A percentile compares a stretch with the other conserved stretches of the same genome.
Evolutionary conservation across 2,888 invertebrate species (phyloP).

Genomic region (Trichopoda pennipes): DNA sequence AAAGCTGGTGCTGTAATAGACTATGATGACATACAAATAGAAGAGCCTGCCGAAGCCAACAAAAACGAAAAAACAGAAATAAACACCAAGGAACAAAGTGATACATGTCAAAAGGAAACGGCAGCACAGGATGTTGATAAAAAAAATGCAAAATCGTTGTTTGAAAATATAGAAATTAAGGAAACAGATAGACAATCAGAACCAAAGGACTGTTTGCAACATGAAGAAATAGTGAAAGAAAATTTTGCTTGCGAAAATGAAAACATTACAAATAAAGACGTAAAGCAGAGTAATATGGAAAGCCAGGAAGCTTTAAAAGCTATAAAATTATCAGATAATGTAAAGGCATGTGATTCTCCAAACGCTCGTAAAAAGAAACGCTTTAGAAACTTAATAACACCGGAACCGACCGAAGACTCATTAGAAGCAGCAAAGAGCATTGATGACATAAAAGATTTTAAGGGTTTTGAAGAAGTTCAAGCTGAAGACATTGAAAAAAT

Average conservation of each 20-base stretch:
- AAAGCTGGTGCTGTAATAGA: conserved; percentile 48
- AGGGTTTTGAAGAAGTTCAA: conserved; percentile 45
- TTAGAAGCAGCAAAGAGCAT: neutral
- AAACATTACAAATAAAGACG: neutral
- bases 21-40: conserved; percentile 24
- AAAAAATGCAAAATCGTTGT: neutral
- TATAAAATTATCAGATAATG: neutral
- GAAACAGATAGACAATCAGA: neutral
- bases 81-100: neutral
- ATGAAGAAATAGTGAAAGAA: neutral
- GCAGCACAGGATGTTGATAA: neutral
- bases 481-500: neutral
- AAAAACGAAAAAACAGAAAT: neutral
- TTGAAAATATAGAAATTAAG: neutral
- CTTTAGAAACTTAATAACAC: conserved; percentile 50
- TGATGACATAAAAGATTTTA: conserved; percentile 45
- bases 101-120: neutral
- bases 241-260: neutral
- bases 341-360: neutral
- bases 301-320: neutral
- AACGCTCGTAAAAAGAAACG: conserved; percentile 50
- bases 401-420: neutral
- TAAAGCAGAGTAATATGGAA: neutral
- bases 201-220: neutral
- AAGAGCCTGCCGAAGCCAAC: neutral